These are phyloP conservation scores for Lucilia cuprina DNA, from an alignment of 1,140 invertebrate genomes.

Conservation along the genomic window DNA sequence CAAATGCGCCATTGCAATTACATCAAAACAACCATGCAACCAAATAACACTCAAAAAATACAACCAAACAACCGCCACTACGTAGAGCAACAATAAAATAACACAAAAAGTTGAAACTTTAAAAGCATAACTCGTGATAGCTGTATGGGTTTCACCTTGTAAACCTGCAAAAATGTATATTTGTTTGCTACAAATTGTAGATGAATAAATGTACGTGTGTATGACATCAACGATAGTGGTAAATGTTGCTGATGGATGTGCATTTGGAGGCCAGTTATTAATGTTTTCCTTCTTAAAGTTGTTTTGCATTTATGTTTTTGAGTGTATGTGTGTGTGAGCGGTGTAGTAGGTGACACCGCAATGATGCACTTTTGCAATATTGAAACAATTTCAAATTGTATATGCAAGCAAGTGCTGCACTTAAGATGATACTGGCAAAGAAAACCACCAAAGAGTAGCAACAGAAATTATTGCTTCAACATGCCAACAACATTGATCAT, in stretches of 20 bases:
- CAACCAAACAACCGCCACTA: neutral
- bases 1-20: neutral
- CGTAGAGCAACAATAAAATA: neutral
- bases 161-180: neutral
- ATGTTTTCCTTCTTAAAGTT: neutral
- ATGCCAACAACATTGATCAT: neutral
- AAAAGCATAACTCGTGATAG: constrained; percentile 25
- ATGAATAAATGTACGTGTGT: neutral
- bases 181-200: too few species aligned
- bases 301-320: neutral
- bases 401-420: neutral
- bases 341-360: neutral
- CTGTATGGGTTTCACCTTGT: neutral
- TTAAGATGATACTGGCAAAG: neutral
- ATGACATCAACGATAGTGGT: neutral
- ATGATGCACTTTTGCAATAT: neutral
- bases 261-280: constrained; percentile 20
- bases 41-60: neutral
- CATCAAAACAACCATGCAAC: neutral
- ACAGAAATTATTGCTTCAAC: too few species aligned
- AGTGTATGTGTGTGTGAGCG: too few species aligned
- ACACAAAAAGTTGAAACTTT: neutral
- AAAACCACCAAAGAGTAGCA: too few species aligned
- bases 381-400: neutral
- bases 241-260: constrained; percentile 23